Percentiles rank a stretch among this genome's conserved stretches.
These are phyloP conservation scores for Eulithis testata DNA, from an alignment of 2,888 invertebrate species.

Conservation along the genomic window DNA sequence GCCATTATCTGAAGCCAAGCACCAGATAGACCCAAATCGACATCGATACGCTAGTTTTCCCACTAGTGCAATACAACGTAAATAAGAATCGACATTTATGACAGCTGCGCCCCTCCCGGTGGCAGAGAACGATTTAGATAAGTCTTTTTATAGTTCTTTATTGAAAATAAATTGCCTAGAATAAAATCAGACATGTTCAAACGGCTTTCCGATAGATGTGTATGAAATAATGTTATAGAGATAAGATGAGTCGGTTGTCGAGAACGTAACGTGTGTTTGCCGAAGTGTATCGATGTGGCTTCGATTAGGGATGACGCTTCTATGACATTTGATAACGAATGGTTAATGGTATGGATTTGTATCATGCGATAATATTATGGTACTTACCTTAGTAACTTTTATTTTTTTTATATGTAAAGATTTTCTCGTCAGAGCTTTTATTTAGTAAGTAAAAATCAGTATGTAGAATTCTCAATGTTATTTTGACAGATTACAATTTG, in stretches of 20 bases:
- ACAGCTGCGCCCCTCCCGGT: conserved; percentile 72
- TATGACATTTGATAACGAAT: conserved; percentile 45
- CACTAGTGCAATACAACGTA: conserved; percentile 69
- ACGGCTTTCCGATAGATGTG: conserved; percentile 84
- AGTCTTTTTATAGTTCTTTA: conserved; percentile 85
- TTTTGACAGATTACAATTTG: no score
- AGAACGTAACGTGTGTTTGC: conserved; percentile 65
- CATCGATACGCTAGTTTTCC: conserved; percentile 50
- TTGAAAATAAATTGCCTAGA: conserved; percentile 85
- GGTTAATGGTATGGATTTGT: conserved; percentile 35
- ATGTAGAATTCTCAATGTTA: no score
- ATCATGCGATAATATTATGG: not conserved
- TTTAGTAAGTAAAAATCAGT: no score
- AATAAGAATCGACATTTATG: conserved; percentile 80
- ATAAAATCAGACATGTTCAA: conserved; percentile 81
- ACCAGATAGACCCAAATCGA: conserved; percentile 27
- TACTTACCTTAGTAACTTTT: not conserved
- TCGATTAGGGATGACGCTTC: conserved; percentile 50
- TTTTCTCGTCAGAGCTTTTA: no score
- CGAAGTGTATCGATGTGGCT: conserved; percentile 43
- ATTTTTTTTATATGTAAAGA: not conserved
- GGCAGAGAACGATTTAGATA: conserved; percentile 81
- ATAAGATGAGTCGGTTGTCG: conserved; percentile 73
- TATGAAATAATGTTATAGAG: conserved; percentile 80
- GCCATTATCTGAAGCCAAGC: conserved; percentile 22